Conservation (phyloP, 1,140 invertebrate genomes). For the Oncopeltus fasciatus region DNA sequence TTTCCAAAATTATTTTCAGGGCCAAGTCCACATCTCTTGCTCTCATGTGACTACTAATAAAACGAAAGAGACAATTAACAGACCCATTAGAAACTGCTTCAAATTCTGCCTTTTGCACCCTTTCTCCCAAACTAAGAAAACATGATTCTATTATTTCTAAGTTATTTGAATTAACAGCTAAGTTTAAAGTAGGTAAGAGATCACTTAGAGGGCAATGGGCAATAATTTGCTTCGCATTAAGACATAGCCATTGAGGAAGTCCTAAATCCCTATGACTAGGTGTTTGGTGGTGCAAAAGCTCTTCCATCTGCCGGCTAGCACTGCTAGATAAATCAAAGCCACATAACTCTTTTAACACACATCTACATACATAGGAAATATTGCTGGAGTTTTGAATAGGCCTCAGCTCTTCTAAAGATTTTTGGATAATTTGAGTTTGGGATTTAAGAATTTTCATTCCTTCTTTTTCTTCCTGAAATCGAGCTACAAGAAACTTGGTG, state of each 20-base stretch:
- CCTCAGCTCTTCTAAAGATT: slow-evolving; percentile 5
- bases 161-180: not conserved
- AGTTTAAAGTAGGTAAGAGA: not conserved
- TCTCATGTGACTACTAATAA: not conserved
- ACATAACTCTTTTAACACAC: slow-evolving; percentile 9
- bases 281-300: not conserved
- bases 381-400: not conserved
- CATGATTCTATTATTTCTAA: not conserved
- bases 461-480: slow-evolving; percentile 17
- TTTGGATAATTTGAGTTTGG: slow-evolving; percentile 5
- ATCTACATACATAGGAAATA: slow-evolving; percentile 13
- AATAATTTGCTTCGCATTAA: slow-evolving; percentile 8
- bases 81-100: slow-evolving; percentile 11
- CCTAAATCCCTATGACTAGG: slow-evolving; percentile 4
- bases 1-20: slow-evolving; percentile 8
- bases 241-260: not conserved
- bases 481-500: slow-evolving; percentile 10
- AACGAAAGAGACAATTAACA: slow-evolving; percentile 6
- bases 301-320: slow-evolving; percentile 10
- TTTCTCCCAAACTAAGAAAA: not conserved
- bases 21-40: not conserved
- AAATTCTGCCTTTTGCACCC: slow-evolving; percentile 4
- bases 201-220: slow-evolving; percentile 12
- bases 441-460: slow-evolving; percentile 11
- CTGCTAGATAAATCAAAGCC: not conserved